Conservation (phyloP, 2,113 vertebrate genomes). For the Archilochus colubris region DNA sequence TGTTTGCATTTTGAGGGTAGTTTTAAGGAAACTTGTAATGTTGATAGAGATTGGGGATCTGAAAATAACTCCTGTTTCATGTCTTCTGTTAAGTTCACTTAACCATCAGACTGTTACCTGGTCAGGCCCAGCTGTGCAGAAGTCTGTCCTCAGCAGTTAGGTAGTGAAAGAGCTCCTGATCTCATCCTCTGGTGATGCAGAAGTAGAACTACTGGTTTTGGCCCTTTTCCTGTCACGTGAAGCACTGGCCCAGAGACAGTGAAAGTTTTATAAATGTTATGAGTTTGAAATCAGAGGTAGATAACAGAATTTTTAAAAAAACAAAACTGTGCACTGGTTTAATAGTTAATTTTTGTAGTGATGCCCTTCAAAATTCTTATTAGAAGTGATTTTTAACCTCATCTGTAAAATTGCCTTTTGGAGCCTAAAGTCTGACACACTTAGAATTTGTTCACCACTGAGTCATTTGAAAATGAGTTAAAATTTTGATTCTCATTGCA, state of each 20-base stretch:
- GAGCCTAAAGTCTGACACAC: neutral
- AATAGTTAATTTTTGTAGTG: neutral
- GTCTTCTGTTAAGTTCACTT: neutral
- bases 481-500: neutral
- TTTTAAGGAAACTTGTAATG: neutral
- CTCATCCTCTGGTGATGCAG: fast-evolving
- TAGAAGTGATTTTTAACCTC: neutral
- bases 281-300: neutral
- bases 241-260: neutral
- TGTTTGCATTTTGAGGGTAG: neutral
- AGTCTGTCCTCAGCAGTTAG: neutral
- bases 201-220: neutral
- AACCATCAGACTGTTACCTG: neutral
- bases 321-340: neutral
- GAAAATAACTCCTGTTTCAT: neutral
- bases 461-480: neutral
- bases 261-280: neutral
- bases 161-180: neutral
- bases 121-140: neutral
- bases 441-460: neutral
- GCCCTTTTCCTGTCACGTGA: neutral
- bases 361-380: neutral
- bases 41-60: neutral
- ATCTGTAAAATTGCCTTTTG: neutral
- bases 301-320: neutral